Percentiles rank a stretch among this genome's conserved stretches.
Evolutionary conservation across 35 echinoderm and acorn worm genomes (phyloP).

Genomic region (Ptychodera flava): DNA sequence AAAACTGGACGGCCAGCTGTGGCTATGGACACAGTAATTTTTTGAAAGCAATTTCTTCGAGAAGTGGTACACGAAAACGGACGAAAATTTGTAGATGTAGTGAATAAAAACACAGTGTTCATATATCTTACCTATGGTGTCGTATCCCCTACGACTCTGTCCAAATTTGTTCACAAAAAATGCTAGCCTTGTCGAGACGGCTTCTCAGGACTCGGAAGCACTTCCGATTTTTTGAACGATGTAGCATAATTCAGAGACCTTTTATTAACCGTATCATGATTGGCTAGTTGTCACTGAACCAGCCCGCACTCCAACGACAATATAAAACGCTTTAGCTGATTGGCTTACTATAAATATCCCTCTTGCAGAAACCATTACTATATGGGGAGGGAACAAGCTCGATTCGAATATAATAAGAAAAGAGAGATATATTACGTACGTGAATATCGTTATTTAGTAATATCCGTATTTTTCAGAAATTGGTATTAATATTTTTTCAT

Average conservation of each 20-base stretch:
- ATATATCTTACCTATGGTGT: neutral
- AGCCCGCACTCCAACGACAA: neutral
- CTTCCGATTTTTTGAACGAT: conserved; percentile 1
- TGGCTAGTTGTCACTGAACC: neutral
- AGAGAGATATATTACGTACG: no score
- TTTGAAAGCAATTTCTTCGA: no score
- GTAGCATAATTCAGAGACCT: neutral
- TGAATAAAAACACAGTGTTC: neutral
- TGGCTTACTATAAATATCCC: neutral
- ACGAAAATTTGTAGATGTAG: no score
- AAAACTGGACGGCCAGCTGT: neutral
- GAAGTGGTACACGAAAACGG: no score
- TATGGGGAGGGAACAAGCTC: neutral
- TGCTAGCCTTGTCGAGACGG: neutral
- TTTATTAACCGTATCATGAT: neutral
- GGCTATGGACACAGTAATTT: no score
- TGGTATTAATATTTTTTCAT: no score
- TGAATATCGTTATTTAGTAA: no score
- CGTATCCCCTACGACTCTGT: neutral
- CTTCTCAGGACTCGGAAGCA: neutral
- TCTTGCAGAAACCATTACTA: neutral
- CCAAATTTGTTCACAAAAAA: neutral
- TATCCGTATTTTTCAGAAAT: no score
- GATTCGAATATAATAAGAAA: no score
- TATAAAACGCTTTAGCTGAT: neutral